Evolutionary conservation across 2,888 invertebrate genomes (phyloP).

Genomic region (Tiphia femorata): DNA sequence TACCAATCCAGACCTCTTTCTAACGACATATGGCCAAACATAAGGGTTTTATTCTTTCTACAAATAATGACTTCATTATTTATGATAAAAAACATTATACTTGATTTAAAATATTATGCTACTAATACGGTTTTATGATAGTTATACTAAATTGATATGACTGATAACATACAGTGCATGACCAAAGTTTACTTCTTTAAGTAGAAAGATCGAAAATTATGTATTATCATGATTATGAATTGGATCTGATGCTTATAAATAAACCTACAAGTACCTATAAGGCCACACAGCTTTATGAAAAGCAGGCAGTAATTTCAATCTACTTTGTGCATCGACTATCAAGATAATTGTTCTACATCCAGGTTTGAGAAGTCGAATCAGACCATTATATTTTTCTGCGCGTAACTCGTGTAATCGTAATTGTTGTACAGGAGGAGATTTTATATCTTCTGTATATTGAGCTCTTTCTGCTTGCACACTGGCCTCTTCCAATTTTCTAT

Average conservation of each 20-base stretch:
- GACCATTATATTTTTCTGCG: constrained; percentile 94
- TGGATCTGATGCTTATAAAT: no score
- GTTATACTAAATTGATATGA: background rate
- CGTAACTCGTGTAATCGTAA: constrained; percentile 90
- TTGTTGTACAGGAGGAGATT: constrained; percentile 71
- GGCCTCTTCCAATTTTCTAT: constrained; percentile 74
- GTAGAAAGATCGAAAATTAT: constrained; percentile 4
- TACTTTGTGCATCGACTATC: constrained; percentile 89
- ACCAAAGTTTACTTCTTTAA: background rate
- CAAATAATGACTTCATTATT: constrained; percentile 12
- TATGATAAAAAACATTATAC: background rate
- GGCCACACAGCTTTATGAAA: constrained; percentile 97
- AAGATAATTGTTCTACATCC: constrained; percentile 95
- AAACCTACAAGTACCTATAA: constrained; percentile 81
- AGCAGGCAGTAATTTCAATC: constrained; percentile 87
- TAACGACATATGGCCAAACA: constrained; percentile 93
- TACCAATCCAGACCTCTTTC: constrained; percentile 96
- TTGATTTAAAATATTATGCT: no score
- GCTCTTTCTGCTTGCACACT: constrained; percentile 70
- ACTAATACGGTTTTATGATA: no score
- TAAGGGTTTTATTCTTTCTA: constrained; percentile 91
- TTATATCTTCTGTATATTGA: constrained; percentile 70
- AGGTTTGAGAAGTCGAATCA: constrained; percentile 92
- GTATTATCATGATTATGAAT: constrained; percentile 1
- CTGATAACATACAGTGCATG: background rate